Percentiles rank a stretch among this genome's conserved stretches.
These are phyloP conservation scores for Pristionchus exspectatus DNA, from an alignment of 2,888 invertebrate species.

Conservation along the genomic window DNA sequence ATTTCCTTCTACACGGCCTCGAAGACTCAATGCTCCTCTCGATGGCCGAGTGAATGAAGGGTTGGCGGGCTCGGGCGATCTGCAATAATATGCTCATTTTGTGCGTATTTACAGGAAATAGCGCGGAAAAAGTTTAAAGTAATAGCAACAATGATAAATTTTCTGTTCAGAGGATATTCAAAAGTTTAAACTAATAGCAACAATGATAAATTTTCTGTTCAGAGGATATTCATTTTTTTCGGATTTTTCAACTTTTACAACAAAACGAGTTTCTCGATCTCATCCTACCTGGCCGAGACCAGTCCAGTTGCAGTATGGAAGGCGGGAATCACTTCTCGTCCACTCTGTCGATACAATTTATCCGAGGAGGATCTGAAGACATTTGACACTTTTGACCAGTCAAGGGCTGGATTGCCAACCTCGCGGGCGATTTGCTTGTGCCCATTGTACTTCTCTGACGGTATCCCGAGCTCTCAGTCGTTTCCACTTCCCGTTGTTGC, in stretches of 20 bases:
- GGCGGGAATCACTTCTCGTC: neutral
- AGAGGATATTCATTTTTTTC: no score
- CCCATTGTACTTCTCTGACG: neutral
- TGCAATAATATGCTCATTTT: neutral
- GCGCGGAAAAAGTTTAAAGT: no score
- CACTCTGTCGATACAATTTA: constrained; percentile 41
- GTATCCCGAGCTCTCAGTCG: neutral
- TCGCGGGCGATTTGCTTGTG: neutral
- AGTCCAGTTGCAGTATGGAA: constrained; percentile 18
- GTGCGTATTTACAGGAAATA: no score
- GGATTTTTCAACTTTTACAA: no score
- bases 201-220: no score
- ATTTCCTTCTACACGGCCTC: neutral
- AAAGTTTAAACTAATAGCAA: no score
- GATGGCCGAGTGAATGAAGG: neutral
- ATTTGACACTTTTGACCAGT: neutral
- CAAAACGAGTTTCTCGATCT: neutral
- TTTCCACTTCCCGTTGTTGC: constrained; percentile 16
- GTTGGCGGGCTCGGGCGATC: constrained; percentile 19
- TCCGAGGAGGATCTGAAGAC: neutral
- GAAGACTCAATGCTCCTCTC: neutral
- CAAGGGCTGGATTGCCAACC: neutral
- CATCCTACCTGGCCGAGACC: constrained; percentile 22
- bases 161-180: no score
- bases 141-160: no score